A percentile compares a stretch with the other conserved stretches of the same genome.
Conservation (phyloP, 30 jellyfish, hydroid and myxozoan genomes). For the Aurelia sp. region DNA sequence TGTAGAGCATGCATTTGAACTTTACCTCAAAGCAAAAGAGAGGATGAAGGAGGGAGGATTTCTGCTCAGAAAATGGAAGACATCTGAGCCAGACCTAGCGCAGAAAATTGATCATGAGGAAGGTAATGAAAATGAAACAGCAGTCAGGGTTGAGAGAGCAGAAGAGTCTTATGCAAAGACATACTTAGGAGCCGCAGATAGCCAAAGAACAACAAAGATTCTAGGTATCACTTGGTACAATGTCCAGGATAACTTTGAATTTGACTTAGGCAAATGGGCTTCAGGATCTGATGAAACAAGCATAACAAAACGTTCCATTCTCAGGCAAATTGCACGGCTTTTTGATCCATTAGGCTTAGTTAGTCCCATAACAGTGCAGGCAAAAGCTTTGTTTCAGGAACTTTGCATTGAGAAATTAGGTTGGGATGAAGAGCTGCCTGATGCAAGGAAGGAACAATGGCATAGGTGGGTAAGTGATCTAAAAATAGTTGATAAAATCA, state of each 20-base stretch:
- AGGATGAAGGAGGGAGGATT: neutral
- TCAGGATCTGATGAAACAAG: neutral
- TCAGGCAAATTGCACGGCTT: neutral
- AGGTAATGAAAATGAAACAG: neutral
- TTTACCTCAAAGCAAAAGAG: constrained; percentile 20
- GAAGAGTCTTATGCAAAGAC: too few species aligned
- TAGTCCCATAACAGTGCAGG: constrained; percentile 18
- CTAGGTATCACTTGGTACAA: neutral
- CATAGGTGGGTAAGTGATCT: neutral
- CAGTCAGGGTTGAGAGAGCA: too few species aligned
- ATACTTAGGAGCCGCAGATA: too few species aligned
- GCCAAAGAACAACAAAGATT: neutral
- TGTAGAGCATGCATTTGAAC: neutral
- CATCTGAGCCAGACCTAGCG: neutral
- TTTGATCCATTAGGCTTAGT: constrained; percentile 44
- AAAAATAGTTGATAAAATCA: neutral
- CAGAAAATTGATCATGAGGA: neutral
- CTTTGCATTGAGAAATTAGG: constrained; percentile 13
- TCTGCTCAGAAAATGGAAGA: neutral
- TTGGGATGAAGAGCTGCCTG: constrained; percentile 38
- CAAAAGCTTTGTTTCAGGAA: constrained; percentile 27
- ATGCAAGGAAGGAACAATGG: neutral
- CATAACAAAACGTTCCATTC: constrained; percentile 5
- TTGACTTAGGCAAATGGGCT: neutral
- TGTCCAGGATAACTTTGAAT: neutral